Percentiles rank a stretch among this genome's conserved stretches.
Conservation (phyloP, 2,113 vertebrate genomes). For the Tenrec ecaudatus region DNA sequence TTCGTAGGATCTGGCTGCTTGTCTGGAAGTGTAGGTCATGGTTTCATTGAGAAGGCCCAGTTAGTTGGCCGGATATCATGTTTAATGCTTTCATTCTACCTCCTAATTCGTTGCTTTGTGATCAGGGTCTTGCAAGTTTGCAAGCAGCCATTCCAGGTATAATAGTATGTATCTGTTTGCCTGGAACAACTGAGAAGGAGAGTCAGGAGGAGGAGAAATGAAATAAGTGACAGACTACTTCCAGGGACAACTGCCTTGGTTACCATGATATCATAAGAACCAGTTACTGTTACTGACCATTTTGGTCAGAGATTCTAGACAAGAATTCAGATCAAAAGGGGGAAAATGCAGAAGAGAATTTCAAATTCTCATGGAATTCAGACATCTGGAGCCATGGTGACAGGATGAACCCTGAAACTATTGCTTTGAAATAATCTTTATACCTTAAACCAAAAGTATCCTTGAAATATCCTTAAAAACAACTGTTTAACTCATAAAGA, state of each 20-base stretch:
- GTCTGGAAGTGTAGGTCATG: not conserved
- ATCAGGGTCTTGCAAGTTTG: not conserved
- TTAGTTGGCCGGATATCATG: not conserved
- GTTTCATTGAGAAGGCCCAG: not conserved
- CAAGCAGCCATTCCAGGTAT: not conserved
- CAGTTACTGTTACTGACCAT: not conserved
- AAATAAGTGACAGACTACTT: not conserved
- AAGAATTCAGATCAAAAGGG: not conserved
- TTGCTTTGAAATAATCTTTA: too few species aligned
- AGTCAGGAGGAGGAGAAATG: not conserved
- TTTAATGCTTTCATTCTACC: not conserved
- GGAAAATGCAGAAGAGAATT: not conserved
- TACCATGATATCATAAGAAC: not conserved
- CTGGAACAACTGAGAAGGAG: not conserved
- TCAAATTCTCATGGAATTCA: not conserved
- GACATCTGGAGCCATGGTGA: too few species aligned
- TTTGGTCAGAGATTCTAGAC: not conserved
- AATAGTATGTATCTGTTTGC: not conserved
- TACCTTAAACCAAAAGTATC: too few species aligned
- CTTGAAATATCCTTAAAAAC: not conserved
- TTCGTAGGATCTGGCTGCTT: not conserved
- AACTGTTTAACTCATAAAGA: not conserved
- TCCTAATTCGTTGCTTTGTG: not conserved
- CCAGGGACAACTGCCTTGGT: not conserved
- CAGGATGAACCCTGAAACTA: too few species aligned